A percentile compares a stretch with the other conserved stretches of the same genome.
phyloP scores from a whole-genome alignment of 2,888 invertebrate species.

The Hipparchia sbordonii region DNA sequence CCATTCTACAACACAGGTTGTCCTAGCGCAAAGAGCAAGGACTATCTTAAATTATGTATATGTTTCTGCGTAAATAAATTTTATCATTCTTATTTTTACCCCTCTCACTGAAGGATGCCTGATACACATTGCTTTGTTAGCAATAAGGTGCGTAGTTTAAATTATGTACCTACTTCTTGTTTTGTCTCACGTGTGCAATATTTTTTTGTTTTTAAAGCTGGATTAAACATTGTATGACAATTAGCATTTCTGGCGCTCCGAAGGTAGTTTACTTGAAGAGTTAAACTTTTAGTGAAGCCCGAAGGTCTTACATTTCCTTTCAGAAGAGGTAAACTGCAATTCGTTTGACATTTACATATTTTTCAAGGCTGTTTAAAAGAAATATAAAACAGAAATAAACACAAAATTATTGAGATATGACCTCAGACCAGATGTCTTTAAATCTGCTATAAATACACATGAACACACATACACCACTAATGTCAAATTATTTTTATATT shows the following conservation, averaged over 20 bases:
- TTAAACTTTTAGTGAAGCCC: constrained; percentile 14
- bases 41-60: too few relatives aligned
- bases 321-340: constrained; percentile 37
- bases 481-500: too few relatives aligned
- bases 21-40: too few relatives aligned
- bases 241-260: not conserved
- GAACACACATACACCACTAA: too few relatives aligned
- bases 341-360: constrained; percentile 36
- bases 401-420: not conserved
- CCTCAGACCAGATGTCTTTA: constrained; percentile 9
- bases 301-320: constrained; percentile 29
- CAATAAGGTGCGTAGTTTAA: too few relatives aligned
- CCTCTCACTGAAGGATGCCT: too few relatives aligned
- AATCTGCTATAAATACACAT: not conserved
- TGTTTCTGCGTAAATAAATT: too few relatives aligned
- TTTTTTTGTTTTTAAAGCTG: not conserved
- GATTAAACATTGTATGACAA: not conserved
- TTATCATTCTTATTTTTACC: too few relatives aligned
- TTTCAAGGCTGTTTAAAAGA: constrained; percentile 25
- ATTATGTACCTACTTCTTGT: too few relatives aligned
- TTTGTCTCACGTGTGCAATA: too few relatives aligned
- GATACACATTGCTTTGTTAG: too few relatives aligned
- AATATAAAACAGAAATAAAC: constrained; percentile 17
- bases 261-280: not conserved
- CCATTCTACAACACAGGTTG: too few relatives aligned